Evolutionary conservation across 2,113 vertebrate species (phyloP), one percentile per base, ranked within the genome.

Genomic region (Corydoras sp.): DNA sequence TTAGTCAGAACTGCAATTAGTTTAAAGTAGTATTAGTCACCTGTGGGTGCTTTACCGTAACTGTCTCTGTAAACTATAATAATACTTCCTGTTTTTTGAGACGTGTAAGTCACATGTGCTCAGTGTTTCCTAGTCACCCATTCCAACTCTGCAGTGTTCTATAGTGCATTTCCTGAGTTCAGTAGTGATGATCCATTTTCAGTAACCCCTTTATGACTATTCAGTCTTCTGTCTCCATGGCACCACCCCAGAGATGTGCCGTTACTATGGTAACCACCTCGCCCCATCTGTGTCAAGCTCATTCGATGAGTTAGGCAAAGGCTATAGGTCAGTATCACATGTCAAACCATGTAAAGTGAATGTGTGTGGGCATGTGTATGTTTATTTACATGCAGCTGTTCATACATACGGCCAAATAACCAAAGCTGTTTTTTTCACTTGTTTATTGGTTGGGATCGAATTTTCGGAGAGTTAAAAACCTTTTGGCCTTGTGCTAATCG

Each of bases 211-310:
- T 76, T 30, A 54, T 73, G 53, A 78, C 74, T 74, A 69, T 80
- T 79, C 58, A 66, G 60, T 67, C 60, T 73, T 59, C 62, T 76
- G 75, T 76, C 71, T 66, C 50, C n/a, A 7, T 74, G 49, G 65
- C 24, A 60, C 54, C 6, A 24, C 61, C 69, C 63, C 15, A 14
- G 15, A 69, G 65, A 49, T 68, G 54, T 62, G 68, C 72, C 51
- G 68, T 81, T 68, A 66, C 79, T 66, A 59, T 75, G 69, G 76
- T 68, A 65, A 83, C 74, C 56, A 72, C 56, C 32, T 65, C 51
- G 55, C 65, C 62, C 32, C 53, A 63, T 58, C 55, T 72, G 24
- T 72, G 60, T 72, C 54, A 71, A 60, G 35, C 35, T 69, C 75
- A 73, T 72, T 71, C 67, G 60, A 69, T 67, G 61, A 69, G 32